phyloP scores from a whole-genome alignment of 2,797 vertebrate genomes.

The Zalophus californianus region DNA sequence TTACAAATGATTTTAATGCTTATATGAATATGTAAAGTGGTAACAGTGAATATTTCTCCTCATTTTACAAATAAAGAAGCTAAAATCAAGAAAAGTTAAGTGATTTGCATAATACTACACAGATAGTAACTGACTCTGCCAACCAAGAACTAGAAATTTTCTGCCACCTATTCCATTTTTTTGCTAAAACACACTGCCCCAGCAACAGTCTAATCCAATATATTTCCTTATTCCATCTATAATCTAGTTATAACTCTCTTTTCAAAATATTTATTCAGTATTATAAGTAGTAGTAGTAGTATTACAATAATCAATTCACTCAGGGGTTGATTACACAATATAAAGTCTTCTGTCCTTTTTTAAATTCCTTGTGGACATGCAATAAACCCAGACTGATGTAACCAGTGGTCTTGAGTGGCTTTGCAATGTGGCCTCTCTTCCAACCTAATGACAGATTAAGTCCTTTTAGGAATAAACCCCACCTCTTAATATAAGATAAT shows the following conservation, averaged over 20 bases:
- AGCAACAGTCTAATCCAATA: not conserved
- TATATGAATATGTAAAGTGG: not conserved
- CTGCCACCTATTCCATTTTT: not conserved
- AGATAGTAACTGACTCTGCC: not conserved
- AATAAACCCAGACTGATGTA: not conserved
- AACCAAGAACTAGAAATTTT: not conserved
- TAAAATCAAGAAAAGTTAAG: slow-evolving; percentile 14
- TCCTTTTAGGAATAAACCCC: not conserved
- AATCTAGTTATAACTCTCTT: not conserved
- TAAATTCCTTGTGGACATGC: not conserved
- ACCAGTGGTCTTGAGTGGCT: not conserved
- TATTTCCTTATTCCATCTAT: not conserved
- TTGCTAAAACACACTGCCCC: not conserved
- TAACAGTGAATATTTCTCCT: not conserved
- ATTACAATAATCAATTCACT: slow-evolving; percentile 12
- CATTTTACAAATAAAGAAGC: slow-evolving; percentile 24
- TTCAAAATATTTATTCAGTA: not conserved
- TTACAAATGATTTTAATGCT: not conserved
- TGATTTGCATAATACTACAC: not conserved
- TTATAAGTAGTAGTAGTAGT: not conserved
- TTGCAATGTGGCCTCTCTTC: slow-evolving; percentile 15
- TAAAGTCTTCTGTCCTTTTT: not conserved
- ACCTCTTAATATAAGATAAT: not conserved
- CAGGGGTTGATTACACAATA: not conserved
- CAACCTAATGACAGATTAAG: slow-evolving; percentile 41